Percentiles rank a stretch among this genome's conserved stretches.
Evolutionary conservation across 2,797 vertebrate species (phyloP).

Genomic region (Enteromius trimaculatus): DNA sequence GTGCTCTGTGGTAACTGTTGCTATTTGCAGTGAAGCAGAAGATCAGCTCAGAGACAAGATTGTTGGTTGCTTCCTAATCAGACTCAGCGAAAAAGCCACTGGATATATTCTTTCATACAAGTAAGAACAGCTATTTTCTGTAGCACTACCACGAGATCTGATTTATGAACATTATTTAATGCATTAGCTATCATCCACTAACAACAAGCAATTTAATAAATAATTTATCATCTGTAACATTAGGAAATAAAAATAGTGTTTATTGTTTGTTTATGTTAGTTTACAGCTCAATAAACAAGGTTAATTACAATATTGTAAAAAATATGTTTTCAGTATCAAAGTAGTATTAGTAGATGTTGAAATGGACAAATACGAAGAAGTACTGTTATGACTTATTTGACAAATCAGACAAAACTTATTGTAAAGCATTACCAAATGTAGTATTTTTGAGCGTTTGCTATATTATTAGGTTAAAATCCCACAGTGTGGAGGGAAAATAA

Average conservation of each 20-base stretch:
- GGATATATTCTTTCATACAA: slow-evolving; percentile 88
- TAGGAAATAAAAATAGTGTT: neutral
- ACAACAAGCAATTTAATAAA: neutral
- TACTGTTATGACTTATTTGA: neutral
- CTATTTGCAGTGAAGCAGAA: slow-evolving; percentile 79
- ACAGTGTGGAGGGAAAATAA: neutral
- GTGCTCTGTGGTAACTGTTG: neutral
- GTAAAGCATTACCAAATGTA: neutral
- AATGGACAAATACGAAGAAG: neutral
- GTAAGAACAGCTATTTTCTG: slow-evolving; percentile 67
- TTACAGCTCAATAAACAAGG: neutral
- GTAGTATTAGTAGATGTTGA: neutral
- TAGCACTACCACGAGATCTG: neutral
- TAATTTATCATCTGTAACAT: slow-evolving; percentile 2
- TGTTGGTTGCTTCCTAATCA: slow-evolving; percentile 83
- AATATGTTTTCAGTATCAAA: neutral
- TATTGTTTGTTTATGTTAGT: neutral
- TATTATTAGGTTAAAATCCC: neutral
- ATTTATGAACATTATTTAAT: neutral
- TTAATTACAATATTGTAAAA: neutral
- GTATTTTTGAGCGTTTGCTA: neutral
- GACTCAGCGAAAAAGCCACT: slow-evolving; percentile 81
- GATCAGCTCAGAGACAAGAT: slow-evolving; percentile 77
- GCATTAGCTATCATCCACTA: neutral
- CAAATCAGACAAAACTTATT: neutral